Conservation (phyloP, 2,113 vertebrate genomes). For the Hyperopisus bebe region DNA sequence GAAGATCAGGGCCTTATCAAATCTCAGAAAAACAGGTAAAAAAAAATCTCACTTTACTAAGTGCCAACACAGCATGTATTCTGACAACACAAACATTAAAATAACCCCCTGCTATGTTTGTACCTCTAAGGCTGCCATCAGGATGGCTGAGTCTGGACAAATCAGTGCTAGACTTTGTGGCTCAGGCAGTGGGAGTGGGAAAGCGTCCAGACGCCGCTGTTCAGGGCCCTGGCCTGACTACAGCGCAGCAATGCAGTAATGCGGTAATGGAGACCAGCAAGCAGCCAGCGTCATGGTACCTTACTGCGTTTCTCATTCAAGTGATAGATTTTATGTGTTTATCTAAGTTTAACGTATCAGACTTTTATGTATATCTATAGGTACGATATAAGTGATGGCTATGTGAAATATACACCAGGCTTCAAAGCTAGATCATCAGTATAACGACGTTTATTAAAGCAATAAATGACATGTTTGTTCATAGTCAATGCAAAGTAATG, state of each 20-base stretch:
- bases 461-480: not conserved
- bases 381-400: not conserved
- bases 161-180: constrained; percentile 77
- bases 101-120: not conserved
- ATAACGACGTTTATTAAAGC: not conserved
- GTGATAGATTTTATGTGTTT: not conserved
- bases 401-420: not conserved
- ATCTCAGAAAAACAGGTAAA: constrained; percentile 65
- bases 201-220: constrained; percentile 59
- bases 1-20: constrained; percentile 39
- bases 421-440: not conserved
- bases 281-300: constrained; percentile 45
- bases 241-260: not conserved
- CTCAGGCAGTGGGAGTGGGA: constrained; percentile 71
- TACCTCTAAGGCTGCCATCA: constrained; percentile 70
- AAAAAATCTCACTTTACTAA: not conserved
- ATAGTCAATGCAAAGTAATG: not conserved
- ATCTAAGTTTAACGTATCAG: not conserved
- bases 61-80: not conserved
- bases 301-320: not conserved
- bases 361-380: not conserved
- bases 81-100: not conserved
- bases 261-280: constrained; percentile 11
- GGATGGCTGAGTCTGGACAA: constrained; percentile 86
- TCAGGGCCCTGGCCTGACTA: constrained; percentile 15